Evolutionary conservation across 2,888 invertebrate species (phyloP).

Genomic region (Dryococelus australis): DNA sequence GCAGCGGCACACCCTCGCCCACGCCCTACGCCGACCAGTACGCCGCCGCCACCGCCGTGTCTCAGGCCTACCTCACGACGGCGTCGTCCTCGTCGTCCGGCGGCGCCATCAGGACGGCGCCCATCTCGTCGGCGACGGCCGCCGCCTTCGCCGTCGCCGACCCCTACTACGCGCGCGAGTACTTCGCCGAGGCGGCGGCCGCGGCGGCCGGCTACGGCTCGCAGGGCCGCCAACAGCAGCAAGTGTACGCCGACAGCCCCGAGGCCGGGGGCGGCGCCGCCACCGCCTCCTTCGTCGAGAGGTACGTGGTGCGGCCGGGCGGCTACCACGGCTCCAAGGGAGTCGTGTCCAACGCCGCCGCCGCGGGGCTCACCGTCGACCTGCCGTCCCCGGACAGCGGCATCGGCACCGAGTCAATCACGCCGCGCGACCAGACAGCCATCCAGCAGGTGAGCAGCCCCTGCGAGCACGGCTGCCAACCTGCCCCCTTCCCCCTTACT

Average conservation of each 20-base stretch:
- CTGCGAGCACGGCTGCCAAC: not conserved
- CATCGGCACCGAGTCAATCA: slow-evolving; percentile 92
- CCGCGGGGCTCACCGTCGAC: slow-evolving; percentile 83
- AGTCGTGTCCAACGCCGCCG: slow-evolving; percentile 67
- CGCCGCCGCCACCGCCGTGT: slow-evolving; percentile 50
- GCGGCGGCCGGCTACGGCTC: slow-evolving; percentile 60
- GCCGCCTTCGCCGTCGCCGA: slow-evolving; percentile 68
- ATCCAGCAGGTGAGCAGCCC: slow-evolving; percentile 81
- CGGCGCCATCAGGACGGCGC: slow-evolving; percentile 57
- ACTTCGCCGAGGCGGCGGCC: slow-evolving; percentile 68
- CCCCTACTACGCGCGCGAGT: slow-evolving; percentile 80
- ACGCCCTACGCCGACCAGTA: slow-evolving; percentile 64
- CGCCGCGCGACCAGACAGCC: slow-evolving; percentile 87
- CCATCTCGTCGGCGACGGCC: slow-evolving; percentile 57
- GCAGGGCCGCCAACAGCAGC: slow-evolving; percentile 46
- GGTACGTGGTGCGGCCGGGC: slow-evolving; percentile 70
- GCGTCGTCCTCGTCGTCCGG: slow-evolving; percentile 57
- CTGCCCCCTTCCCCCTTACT: too few relatives aligned
- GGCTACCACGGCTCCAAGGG: slow-evolving; percentile 71
- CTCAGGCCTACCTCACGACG: slow-evolving; percentile 55
- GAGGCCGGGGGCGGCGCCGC: slow-evolving; percentile 62
- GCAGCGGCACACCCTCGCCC: slow-evolving; percentile 69
- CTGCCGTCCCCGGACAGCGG: slow-evolving; percentile 96
- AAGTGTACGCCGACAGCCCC: slow-evolving; percentile 52
- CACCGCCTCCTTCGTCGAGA: slow-evolving; percentile 71